phyloP scores from a whole-genome alignment of 1,140 invertebrate genomes.

The Anastatus disparis region DNA sequence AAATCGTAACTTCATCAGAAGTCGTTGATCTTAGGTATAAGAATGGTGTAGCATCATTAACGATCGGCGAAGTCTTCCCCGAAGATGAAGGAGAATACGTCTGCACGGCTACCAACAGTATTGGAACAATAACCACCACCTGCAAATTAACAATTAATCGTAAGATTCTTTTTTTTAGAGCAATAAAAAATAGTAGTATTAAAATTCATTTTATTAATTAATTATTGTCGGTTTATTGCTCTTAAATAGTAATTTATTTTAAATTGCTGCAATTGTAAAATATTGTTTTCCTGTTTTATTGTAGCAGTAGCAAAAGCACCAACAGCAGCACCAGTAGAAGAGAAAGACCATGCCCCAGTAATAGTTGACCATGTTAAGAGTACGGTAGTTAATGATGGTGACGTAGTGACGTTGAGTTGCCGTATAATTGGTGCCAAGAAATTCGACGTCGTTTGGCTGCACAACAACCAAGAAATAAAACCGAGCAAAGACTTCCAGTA shows the following conservation, averaged over 20 bases:
- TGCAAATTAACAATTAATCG: constrained; percentile 86
- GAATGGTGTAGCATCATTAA: constrained; percentile 84
- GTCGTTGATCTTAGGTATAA: constrained; percentile 92
- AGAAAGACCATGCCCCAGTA: constrained; percentile 80
- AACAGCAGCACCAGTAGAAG: constrained; percentile 52
- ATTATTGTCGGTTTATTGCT: no score
- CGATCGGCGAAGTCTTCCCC: constrained; percentile 91
- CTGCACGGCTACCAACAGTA: constrained; percentile 90
- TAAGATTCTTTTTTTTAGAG: constrained; percentile 63
- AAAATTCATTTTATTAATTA: neutral
- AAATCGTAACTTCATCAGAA: constrained; percentile 80
- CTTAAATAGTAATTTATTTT: no score
- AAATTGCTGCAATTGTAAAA: no score
- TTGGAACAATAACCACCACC: constrained; percentile 83
- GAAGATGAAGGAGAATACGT: constrained; percentile 92
- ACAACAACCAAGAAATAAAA: constrained; percentile 97
- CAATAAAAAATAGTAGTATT: constrained; percentile 6
- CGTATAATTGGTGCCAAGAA: constrained; percentile 87
- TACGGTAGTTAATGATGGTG: constrained; percentile 85
- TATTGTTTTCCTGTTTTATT: no score
- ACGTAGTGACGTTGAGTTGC: constrained; percentile 84
- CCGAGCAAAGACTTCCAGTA: constrained; percentile 96
- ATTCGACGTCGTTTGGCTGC: constrained; percentile 94
- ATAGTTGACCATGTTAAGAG: constrained; percentile 87
- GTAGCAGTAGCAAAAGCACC: constrained; percentile 74